These are phyloP conservation scores for Brachyalestes nurse DNA, from an alignment of 2,797 vertebrate species.

Conservation along the genomic window DNA sequence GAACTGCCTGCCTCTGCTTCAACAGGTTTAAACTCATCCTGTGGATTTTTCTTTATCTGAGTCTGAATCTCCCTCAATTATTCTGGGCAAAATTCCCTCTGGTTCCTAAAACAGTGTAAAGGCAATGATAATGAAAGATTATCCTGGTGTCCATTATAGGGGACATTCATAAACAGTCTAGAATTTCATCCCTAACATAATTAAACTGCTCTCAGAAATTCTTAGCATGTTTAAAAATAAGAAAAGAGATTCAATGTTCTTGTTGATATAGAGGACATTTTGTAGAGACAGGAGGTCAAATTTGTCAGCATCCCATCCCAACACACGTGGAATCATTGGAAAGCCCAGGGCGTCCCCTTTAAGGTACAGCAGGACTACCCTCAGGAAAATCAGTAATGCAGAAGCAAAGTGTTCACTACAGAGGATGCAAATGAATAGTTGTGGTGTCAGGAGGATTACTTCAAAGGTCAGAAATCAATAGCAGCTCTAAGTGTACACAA, in stretches of 20 bases:
- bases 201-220: not conserved
- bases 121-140: not conserved
- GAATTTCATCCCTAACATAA: not conserved
- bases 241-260: too few species aligned
- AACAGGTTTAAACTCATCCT: not conserved
- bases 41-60: not conserved
- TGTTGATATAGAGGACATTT: too few species aligned
- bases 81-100: not conserved
- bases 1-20: not conserved
- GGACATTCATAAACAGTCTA: not conserved
- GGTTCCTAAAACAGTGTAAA: not conserved
- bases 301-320: too few species aligned
- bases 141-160: not conserved
- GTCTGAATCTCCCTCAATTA: not conserved
- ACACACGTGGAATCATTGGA: too few species aligned
- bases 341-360: too few species aligned
- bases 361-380: too few species aligned
- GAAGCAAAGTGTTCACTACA: too few species aligned
- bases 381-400: too few species aligned
- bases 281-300: too few species aligned
- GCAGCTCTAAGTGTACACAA: not conserved
- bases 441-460: too few species aligned
- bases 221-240: too few species aligned
- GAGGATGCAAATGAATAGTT: too few species aligned
- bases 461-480: constrained; percentile 1